Percentiles rank a stretch among this genome's conserved stretches.
These are phyloP conservation scores for Oedothorax gibbosus DNA, from an alignment of 1,140 invertebrate genomes.

Conservation along the genomic window DNA sequence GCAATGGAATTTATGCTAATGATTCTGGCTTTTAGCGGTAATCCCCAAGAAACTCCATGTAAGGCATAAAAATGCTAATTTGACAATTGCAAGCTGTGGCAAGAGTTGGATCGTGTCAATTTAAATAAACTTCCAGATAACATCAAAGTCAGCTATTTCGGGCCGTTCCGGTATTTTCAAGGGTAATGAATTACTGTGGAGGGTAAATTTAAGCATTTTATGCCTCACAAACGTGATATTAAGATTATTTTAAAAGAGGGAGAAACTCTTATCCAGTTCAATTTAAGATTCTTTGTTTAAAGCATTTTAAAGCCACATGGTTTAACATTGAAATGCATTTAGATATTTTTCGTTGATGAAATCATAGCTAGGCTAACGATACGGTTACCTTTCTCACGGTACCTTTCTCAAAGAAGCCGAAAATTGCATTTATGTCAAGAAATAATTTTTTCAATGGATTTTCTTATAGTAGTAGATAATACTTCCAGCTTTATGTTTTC, in stretches of 20 bases:
- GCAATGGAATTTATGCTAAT: conserved; percentile 51
- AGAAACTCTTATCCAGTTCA: too few relatives aligned
- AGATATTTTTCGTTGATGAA: too few relatives aligned
- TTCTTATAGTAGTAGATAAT: too few relatives aligned
- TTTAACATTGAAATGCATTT: too few relatives aligned
- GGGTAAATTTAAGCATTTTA: not conserved
- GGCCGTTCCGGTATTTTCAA: conserved; percentile 12
- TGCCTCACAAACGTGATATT: not conserved
- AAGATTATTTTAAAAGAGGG: not conserved
- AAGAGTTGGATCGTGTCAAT: conserved; percentile 9
- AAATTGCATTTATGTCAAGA: too few relatives aligned
- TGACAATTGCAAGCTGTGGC: conserved; percentile 37
- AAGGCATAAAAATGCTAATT: conserved; percentile 56
- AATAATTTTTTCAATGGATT: too few relatives aligned
- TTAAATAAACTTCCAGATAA: conserved; percentile 34
- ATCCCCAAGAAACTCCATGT: conserved; percentile 35
- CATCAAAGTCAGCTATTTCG: not conserved
- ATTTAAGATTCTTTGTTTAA: too few relatives aligned
- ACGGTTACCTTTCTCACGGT: too few relatives aligned
- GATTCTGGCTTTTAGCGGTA: conserved; percentile 35
- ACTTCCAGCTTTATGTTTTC: too few relatives aligned
- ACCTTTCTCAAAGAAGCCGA: too few relatives aligned
- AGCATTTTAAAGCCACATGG: too few relatives aligned
- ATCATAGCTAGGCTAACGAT: too few relatives aligned
- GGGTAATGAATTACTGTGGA: conserved; percentile 31